Evolutionary conservation across 2,113 vertebrate species (phyloP).

Genomic region (Cephalophus harveyi): DNA sequence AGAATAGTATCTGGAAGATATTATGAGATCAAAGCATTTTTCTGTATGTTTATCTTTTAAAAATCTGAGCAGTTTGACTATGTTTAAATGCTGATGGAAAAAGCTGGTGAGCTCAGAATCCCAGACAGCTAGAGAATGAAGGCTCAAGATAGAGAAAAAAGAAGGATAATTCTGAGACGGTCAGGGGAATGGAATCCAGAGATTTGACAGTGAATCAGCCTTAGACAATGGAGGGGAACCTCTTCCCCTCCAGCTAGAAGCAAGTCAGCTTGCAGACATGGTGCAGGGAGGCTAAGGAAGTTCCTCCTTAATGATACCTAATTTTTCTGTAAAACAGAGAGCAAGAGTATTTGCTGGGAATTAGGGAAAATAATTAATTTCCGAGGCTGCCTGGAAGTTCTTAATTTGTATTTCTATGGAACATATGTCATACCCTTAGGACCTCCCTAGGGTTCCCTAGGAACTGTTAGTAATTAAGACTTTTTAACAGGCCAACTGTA

Average conservation of each 20-base stretch:
- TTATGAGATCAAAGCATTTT: neutral
- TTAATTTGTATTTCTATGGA: slow-evolving; percentile 59
- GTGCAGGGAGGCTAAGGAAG: neutral
- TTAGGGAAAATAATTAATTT: slow-evolving; percentile 62
- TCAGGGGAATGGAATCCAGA: neutral
- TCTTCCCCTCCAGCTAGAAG: too few species aligned
- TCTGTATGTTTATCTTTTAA: neutral
- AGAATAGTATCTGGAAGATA: neutral
- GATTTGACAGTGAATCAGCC: neutral
- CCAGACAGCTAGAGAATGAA: neutral
- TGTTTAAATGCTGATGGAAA: neutral
- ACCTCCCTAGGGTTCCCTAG: neutral
- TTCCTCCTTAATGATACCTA: neutral
- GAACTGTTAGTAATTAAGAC: slow-evolving; percentile 59
- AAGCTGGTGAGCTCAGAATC: neutral
- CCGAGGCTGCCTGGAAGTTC: slow-evolving; percentile 58
- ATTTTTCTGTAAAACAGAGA: slow-evolving; percentile 28
- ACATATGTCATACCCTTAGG: slow-evolving; percentile 56
- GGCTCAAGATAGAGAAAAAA: neutral
- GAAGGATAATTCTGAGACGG: neutral
- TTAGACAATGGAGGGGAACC: neutral
- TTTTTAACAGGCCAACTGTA: slow-evolving; percentile 58
- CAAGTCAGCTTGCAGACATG: neutral
- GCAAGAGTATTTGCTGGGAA: slow-evolving; percentile 42
- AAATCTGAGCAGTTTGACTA: neutral